Conservation (phyloP, 2,888 invertebrate genomes). For the Aplocera efformata region DNA sequence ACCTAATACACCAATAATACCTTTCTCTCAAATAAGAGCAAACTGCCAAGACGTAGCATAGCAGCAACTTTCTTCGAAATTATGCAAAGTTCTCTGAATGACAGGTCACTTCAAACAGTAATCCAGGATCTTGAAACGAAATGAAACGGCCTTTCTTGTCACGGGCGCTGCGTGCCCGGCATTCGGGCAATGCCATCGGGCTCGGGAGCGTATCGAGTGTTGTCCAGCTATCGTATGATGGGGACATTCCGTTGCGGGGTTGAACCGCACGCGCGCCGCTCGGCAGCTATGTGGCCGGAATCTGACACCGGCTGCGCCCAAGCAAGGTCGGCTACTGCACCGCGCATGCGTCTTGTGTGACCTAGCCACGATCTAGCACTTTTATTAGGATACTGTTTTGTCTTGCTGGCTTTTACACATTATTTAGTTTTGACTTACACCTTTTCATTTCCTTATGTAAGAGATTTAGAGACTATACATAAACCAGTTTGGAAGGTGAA, state of each 20-base stretch:
- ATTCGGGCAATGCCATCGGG: conserved; percentile 52
- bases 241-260: conserved; percentile 69
- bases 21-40: too few relatives aligned
- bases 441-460: too few relatives aligned
- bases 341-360: conserved; percentile 50
- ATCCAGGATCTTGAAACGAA: conserved; percentile 27
- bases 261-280: conserved; percentile 70
- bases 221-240: conserved; percentile 64
- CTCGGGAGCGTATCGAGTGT: conserved; percentile 68
- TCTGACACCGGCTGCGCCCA: conserved; percentile 51
- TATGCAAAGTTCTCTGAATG: too few relatives aligned
- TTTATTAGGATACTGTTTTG: too few relatives aligned
- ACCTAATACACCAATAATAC: too few relatives aligned
- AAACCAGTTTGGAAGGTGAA: too few relatives aligned
- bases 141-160: conserved; percentile 39
- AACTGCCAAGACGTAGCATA: too few relatives aligned
- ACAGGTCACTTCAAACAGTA: background rate
- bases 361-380: conserved; percentile 35
- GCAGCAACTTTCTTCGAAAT: too few relatives aligned
- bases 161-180: conserved; percentile 54
- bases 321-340: conserved; percentile 78
- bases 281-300: conserved; percentile 72
- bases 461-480: too few relatives aligned
- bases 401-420: too few relatives aligned
- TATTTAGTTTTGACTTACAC: too few relatives aligned